phyloP scores from a whole-genome alignment of 2,888 invertebrate species.

The Hydrotaea diabolus region DNA sequence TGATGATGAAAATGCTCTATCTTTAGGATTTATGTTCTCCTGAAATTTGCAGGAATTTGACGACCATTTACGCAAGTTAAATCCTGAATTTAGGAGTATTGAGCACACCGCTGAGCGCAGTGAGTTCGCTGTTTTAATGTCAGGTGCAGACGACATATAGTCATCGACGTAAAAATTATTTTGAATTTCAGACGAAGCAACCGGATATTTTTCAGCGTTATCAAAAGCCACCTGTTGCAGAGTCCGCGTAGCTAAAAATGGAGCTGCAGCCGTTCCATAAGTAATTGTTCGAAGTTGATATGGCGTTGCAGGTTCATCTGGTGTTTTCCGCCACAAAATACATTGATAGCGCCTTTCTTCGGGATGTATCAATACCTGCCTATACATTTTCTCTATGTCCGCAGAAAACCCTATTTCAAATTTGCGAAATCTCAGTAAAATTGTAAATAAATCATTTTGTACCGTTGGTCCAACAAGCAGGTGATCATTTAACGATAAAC shows the following conservation, averaged over 20 bases:
- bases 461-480: neutral
- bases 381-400: slow-evolving; percentile 68
- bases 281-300: slow-evolving; percentile 69
- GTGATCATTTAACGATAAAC: neutral
- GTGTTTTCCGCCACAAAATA: slow-evolving; percentile 69
- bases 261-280: slow-evolving; percentile 69
- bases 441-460: neutral
- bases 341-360: slow-evolving; percentile 68
- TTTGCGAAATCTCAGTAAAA: neutral
- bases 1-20: neutral
- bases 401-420: slow-evolving; percentile 67
- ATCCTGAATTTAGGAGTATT: neutral
- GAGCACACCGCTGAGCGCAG: neutral
- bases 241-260: slow-evolving; percentile 39
- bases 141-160: slow-evolving; percentile 61
- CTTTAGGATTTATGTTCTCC: too few species aligned
- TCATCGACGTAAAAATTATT: slow-evolving; percentile 30
- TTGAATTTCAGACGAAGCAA: slow-evolving; percentile 35
- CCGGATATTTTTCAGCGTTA: slow-evolving; percentile 35
- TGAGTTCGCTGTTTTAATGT: neutral
- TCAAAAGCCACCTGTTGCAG: slow-evolving; percentile 17
- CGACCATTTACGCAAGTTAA: slow-evolving; percentile 41
- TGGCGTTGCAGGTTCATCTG: slow-evolving; percentile 50
- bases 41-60: slow-evolving; percentile 2
- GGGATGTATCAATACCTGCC: neutral